Base-by-base conservation (phyloP, 2,797 vertebrate genomes). In the Sebastes glaucus region DNA sequence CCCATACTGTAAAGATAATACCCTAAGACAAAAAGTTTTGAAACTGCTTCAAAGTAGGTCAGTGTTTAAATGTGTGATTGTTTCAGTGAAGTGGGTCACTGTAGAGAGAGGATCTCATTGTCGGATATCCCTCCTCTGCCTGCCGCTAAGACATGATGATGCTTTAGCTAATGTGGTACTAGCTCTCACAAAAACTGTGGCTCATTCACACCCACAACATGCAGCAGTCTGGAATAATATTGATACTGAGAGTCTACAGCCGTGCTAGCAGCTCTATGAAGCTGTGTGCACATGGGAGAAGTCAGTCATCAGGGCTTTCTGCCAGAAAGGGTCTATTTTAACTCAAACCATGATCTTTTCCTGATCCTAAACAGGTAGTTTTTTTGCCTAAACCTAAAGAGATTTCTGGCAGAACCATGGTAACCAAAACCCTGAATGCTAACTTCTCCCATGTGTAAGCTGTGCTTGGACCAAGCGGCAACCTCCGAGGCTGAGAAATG, bases 71-170 rank as follows among this genome's bases (percentile, higher is more conserved):
- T 74, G 57, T 80, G 28, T 42, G 60, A 82, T 77, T 78, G 63
- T 82, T 57, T 83, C 22, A 67, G 38, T 65, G 46, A 91, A 86
- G 49, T 82, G 81, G 80, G 78, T 80, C 64, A 74, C 46, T 55
- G 71, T 38, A 3, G 30, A 72, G 56, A 57, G 55, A 61, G 42
- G 38, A 71, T 67, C 63, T 63, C 53, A 4, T 49, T 64, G 78
- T 85, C 9, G n/a, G 33, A 78, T 33, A 18, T 79, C 73, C 6
- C 23, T 73, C 66, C 32, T 76, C n/a, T 75, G 62, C 62, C 32
- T 69, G 57, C 53, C 35, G 20, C 59, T 25, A 38, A 66, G 52
- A 71, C 7, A 6, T 60, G n/a, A 18, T 81, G 28, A n/a, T 81
- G 30, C 64, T 82, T 70, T 46, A 78, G 55, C 35, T 83, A 67